Evolutionary conservation across 2,113 vertebrate genomes (phyloP).

Genomic region (Ibidorhyncha struthersii): DNA sequence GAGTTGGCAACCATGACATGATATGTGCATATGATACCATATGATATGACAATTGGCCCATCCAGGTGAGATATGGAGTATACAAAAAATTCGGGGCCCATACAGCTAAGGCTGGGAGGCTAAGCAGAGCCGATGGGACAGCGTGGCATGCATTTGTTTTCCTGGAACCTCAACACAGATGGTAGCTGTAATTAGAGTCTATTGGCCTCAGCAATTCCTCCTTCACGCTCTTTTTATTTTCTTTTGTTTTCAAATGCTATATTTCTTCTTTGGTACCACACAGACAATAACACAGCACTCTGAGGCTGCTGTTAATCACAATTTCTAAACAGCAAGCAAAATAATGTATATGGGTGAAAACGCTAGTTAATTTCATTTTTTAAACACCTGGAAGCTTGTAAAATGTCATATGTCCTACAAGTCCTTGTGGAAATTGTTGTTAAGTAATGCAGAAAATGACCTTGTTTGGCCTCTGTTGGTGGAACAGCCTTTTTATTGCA

Average conservation of each 20-base stretch:
- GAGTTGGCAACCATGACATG: not conserved
- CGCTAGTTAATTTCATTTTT: not conserved
- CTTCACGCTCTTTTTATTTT: not conserved
- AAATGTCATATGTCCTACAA: not conserved
- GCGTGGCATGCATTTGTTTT: not conserved
- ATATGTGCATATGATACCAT: not conserved
- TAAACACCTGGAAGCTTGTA: not conserved
- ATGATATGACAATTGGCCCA: not conserved
- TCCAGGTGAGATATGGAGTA: not conserved
- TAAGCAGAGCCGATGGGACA: not conserved
- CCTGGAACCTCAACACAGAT: not conserved
- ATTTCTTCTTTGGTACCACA: slow-evolving; percentile 1
- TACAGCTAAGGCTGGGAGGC: not conserved
- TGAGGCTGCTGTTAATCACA: not conserved
- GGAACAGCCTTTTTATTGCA: not conserved
- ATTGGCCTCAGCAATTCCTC: not conserved
- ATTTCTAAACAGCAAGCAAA: slow-evolving; percentile 2
- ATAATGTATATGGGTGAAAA: not conserved
- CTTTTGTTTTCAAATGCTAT: not conserved
- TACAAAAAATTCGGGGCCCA: not conserved
- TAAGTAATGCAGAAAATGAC: not conserved
- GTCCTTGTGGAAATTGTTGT: not conserved
- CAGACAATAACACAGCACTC: not conserved
- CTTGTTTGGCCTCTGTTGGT: not conserved
- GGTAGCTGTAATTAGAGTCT: slow-evolving; percentile 10